phyloP scores from a whole-genome alignment of 2,113 vertebrate species.

The Chloropsis cyanopogon region DNA sequence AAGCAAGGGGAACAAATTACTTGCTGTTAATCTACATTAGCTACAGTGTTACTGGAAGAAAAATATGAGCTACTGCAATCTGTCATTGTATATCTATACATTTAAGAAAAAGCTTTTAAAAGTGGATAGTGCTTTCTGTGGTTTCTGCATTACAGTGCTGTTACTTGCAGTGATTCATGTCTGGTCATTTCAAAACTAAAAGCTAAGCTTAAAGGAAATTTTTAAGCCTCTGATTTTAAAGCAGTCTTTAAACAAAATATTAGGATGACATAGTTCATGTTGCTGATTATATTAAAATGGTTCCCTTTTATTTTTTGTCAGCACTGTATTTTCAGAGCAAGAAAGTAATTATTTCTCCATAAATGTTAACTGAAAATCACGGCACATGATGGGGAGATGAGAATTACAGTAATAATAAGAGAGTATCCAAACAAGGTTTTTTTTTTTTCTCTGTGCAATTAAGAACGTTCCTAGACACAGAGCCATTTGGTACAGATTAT shows the following conservation, averaged over 20 bases:
- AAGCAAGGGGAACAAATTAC: not conserved
- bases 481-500: not conserved
- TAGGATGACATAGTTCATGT: not conserved
- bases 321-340: not conserved
- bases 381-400: not conserved
- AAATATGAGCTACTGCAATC: not conserved
- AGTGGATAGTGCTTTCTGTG: not conserved
- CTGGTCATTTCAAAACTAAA: constrained; percentile 19
- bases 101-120: constrained; percentile 25
- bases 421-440: not conserved
- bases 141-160: not conserved
- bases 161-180: not conserved
- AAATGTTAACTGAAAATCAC: not conserved
- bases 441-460: not conserved
- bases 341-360: not conserved
- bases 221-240: not conserved
- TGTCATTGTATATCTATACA: not conserved
- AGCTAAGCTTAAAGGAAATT: not conserved
- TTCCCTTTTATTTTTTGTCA: not conserved
- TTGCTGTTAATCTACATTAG: not conserved
- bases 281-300: not conserved
- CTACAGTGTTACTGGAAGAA: not conserved
- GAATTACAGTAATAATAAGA: not conserved
- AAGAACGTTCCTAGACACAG: not conserved
- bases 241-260: not conserved